A percentile compares a stretch with the other conserved stretches of the same genome.
Evolutionary conservation across 2,113 vertebrate genomes (phyloP).

Genomic region (Lipophrys pholis): DNA sequence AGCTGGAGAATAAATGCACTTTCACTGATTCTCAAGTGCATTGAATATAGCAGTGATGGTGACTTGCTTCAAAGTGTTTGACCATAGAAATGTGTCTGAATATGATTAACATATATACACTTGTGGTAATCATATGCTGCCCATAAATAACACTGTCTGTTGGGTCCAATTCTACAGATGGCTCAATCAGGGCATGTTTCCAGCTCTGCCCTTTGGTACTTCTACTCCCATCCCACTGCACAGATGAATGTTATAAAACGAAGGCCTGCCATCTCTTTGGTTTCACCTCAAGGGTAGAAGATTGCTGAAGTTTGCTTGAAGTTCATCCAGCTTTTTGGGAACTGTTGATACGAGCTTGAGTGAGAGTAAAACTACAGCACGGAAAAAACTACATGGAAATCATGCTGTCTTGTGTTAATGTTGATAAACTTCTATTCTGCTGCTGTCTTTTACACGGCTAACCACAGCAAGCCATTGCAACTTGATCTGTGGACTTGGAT

Average conservation of each 20-base stretch:
- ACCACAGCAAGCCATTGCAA: no score
- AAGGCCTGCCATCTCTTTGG: conserved; percentile 47
- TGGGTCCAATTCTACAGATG: conserved; percentile 65
- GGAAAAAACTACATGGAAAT: no score
- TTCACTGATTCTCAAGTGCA: not conserved
- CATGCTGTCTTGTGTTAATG: not conserved
- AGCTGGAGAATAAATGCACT: not conserved
- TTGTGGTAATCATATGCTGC: conserved; percentile 23
- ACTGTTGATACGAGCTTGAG: conserved; percentile 23
- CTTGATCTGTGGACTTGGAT: no score
- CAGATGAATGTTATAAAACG: conserved; percentile 68
- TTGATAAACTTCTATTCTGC: no score
- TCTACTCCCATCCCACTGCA: conserved; percentile 58
- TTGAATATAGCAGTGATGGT: not conserved
- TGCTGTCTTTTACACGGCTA: no score
- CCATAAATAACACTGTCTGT: conserved; percentile 13
- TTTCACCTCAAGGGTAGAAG: conserved; percentile 44
- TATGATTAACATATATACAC: conserved; percentile 11
- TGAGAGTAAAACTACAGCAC: conserved; percentile 22
- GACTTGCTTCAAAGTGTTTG: conserved; percentile 2
- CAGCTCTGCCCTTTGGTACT: conserved; percentile 62
- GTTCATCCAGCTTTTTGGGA: conserved; percentile 57
- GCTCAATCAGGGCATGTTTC: conserved; percentile 42
- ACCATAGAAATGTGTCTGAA: not conserved
- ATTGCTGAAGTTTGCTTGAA: conserved; percentile 71